Conservation (phyloP, 2,797 vertebrate genomes). For the Melanotaenia parkinsoni region DNA sequence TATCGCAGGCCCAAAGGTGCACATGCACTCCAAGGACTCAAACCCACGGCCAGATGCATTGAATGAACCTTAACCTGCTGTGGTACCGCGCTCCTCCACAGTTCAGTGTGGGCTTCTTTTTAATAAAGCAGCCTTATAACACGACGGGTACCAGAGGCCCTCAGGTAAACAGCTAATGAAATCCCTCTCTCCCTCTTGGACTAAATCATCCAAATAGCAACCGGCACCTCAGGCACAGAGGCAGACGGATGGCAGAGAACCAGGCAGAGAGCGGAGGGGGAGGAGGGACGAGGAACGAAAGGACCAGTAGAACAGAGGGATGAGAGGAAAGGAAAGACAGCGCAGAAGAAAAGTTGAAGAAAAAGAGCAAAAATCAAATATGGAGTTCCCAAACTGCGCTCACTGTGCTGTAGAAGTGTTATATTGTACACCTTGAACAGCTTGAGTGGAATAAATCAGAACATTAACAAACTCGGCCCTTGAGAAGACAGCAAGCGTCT, state of each 20-base stretch:
- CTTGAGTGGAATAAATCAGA: slow-evolving; percentile 51
- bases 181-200: slow-evolving; percentile 76
- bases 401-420: slow-evolving; percentile 24
- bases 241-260: slow-evolving; percentile 75
- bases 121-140: slow-evolving; percentile 72
- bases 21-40: slow-evolving; percentile 31
- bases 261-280: slow-evolving; percentile 33
- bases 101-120: slow-evolving; percentile 51
- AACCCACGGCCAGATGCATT: slow-evolving; percentile 51
- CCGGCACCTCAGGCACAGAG: slow-evolving; percentile 73
- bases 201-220: slow-evolving; percentile 85
- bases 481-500: slow-evolving; percentile 24
- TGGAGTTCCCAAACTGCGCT: slow-evolving; percentile 2
- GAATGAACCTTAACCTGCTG: slow-evolving; percentile 60
- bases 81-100: slow-evolving; percentile 28
- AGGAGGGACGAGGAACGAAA: slow-evolving; percentile 12
- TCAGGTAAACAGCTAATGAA: slow-evolving; percentile 84
- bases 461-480: slow-evolving; percentile 37
- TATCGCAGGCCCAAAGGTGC: slow-evolving; percentile 32
- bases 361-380: slow-evolving; percentile 20
- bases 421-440: slow-evolving; percentile 35
- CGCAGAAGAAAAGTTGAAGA: neutral
- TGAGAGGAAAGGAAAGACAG: slow-evolving; percentile 9
- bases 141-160: slow-evolving; percentile 75
- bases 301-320: slow-evolving; percentile 5